phyloP scores from a whole-genome alignment of 2,888 invertebrate species.

The Diaperis boleti region DNA sequence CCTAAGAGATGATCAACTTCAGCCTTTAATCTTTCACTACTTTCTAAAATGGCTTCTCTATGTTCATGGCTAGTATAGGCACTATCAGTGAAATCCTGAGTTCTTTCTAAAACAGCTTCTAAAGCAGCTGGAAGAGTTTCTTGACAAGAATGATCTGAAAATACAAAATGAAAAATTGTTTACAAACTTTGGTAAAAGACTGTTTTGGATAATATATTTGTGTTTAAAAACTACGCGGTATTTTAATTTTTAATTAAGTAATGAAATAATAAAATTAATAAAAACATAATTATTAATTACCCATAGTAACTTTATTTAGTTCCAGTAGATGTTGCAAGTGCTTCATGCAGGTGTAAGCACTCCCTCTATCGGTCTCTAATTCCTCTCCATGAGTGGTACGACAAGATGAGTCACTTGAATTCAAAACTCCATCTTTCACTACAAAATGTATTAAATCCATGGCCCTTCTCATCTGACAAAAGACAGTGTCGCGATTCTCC shows the following conservation, averaged over 20 bases:
- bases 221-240: no score
- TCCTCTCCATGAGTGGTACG: constrained; percentile 69
- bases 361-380: constrained; percentile 75
- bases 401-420: constrained; percentile 66
- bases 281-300: no score
- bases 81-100: constrained; percentile 99
- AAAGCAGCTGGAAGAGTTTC: constrained; percentile 89
- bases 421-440: constrained; percentile 93
- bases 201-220: no score
- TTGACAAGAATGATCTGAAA: constrained; percentile 67
- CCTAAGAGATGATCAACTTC: constrained; percentile 92
- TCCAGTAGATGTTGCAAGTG: constrained; percentile 89
- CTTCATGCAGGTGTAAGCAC: constrained; percentile 85
- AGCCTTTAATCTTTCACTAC: constrained; percentile 87
- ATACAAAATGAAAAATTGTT: no score
- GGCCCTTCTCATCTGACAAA: constrained; percentile 96
- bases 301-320: constrained; percentile 82
- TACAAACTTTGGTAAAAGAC: no score
- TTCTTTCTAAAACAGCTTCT: constrained; percentile 93
- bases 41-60: constrained; percentile 92
- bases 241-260: no score
- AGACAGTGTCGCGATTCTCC: constrained; percentile 97
- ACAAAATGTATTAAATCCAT: constrained; percentile 98
- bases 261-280: no score
- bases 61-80: constrained; percentile 98